Evolutionary conservation across 2,888 invertebrate genomes (phyloP).

Genomic region (Leptura quadrifasciata): DNA sequence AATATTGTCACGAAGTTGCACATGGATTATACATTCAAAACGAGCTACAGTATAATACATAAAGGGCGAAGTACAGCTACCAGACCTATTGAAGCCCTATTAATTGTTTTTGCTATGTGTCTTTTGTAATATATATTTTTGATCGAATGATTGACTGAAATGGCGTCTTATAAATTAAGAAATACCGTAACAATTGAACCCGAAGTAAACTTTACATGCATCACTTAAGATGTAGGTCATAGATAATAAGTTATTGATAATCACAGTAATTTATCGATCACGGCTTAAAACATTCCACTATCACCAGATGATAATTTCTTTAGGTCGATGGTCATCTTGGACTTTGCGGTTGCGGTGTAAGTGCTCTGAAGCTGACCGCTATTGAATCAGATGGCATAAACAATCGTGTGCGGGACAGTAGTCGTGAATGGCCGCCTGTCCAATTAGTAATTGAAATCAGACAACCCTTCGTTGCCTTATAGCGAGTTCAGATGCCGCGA

Average conservation of each 20-base stretch:
- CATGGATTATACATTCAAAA: too few relatives aligned
- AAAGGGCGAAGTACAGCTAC: too few relatives aligned
- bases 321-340: constrained; percentile 41
- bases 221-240: background rate
- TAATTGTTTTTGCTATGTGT: too few relatives aligned
- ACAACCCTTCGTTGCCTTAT: constrained; percentile 63
- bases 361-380: constrained; percentile 49
- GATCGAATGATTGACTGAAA: too few relatives aligned
- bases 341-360: constrained; percentile 45
- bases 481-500: constrained; percentile 65
- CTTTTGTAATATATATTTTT: too few relatives aligned
- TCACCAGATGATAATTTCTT: constrained; percentile 46
- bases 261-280: constrained; percentile 37
- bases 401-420: constrained; percentile 61
- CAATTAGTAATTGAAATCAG: constrained; percentile 70
- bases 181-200: background rate
- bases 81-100: too few relatives aligned
- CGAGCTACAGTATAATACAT: too few relatives aligned
- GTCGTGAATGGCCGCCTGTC: constrained; percentile 65
- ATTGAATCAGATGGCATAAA: constrained; percentile 65
- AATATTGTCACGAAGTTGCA: too few relatives aligned
- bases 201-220: background rate
- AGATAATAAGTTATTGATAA: constrained; percentile 15
- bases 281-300: constrained; percentile 34
- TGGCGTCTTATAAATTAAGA: background rate